Conservation (phyloP, 35 echinoderm and acorn worm genomes). For the Chiridota heheva region DNA sequence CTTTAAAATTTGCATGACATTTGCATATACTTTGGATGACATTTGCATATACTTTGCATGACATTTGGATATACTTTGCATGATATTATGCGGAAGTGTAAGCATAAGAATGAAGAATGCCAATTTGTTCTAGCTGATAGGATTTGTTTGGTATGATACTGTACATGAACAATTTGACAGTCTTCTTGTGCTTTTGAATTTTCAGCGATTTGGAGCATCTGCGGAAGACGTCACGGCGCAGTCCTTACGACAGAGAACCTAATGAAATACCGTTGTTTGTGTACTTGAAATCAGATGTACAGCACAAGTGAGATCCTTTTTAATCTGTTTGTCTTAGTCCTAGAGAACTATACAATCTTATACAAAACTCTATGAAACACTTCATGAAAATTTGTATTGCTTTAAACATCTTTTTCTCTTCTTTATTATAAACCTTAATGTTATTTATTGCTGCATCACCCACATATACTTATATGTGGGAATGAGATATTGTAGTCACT, state of each 20-base stretch:
- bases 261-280: constrained; percentile 73
- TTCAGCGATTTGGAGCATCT: constrained; percentile 86
- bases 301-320: constrained; percentile 69
- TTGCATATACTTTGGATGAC: too few species aligned
- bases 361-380: too few species aligned
- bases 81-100: background rate
- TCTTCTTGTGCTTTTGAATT: constrained; percentile 5
- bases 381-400: too few species aligned
- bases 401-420: background rate
- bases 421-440: background rate
- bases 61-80: too few species aligned
- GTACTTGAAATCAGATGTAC: constrained; percentile 83
- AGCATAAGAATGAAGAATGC: background rate
- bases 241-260: constrained; percentile 72
- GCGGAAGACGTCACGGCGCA: constrained; percentile 72
- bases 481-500: too few species aligned
- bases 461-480: too few species aligned
- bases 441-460: background rate
- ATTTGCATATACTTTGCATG: too few species aligned
- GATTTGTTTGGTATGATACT: too few species aligned
- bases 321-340: background rate
- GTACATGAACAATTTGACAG: too few species aligned
- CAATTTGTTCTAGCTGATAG: too few species aligned
- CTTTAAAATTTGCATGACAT: too few species aligned
- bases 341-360: too few species aligned